Conservation (phyloP, 1,140 invertebrate genomes). For the Eupristina koningsbergeri region DNA sequence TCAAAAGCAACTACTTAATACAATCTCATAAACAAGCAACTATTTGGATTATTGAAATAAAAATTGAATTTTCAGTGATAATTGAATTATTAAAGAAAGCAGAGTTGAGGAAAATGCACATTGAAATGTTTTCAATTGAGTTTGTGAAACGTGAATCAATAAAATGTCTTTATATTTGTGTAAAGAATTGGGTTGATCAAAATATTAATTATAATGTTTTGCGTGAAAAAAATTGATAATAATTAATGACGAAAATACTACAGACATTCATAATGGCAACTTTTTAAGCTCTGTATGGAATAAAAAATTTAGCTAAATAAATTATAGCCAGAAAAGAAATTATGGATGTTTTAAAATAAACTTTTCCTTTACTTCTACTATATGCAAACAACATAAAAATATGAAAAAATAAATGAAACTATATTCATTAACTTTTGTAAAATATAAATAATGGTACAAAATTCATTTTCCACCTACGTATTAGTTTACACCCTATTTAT, state of each 20-base stretch:
- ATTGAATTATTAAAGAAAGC: neutral
- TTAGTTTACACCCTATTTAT: no score
- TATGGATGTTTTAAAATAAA: no score
- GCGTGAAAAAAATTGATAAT: neutral
- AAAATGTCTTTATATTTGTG: neutral
- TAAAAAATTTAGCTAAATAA: no score
- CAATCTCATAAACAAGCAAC: no score
- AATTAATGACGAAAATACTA: neutral
- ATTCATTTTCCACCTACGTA: no score
- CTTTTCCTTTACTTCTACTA: neutral
- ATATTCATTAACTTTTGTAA: no score
- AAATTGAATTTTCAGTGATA: neutral
- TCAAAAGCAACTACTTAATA: neutral
- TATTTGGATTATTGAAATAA: no score
- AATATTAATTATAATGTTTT: conserved; percentile 17
- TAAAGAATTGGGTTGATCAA: conserved; percentile 10
- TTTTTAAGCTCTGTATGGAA: neutral
- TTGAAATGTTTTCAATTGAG: neutral
- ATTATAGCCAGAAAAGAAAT: neutral
- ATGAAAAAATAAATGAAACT: no score
- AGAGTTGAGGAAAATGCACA: neutral
- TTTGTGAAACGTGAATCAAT: neutral
- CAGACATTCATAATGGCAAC: neutral
- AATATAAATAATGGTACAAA: no score
- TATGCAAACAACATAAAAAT: neutral